Base-by-base conservation (phyloP, 2,888 invertebrate species). In the Dexiosoma caninum region DNA sequence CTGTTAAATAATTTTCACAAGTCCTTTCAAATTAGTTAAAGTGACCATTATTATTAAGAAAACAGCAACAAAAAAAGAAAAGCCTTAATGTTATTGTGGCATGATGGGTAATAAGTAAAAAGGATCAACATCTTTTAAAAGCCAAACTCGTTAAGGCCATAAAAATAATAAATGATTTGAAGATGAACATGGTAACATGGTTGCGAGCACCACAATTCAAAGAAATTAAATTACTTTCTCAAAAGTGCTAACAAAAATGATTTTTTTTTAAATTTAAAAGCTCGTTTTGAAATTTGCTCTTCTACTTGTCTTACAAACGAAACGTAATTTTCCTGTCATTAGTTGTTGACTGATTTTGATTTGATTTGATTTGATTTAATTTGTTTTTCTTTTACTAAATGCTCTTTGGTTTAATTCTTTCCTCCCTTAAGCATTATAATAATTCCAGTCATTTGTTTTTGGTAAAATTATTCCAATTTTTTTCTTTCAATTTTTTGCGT, bases 241-340 rank as follows among this genome's bases (percentile, higher is more conserved):
- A 27, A 27, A 27, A 27, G 27, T 27, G 27, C 27, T 27, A 5
- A 27, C n/a, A n/a, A 6, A 27, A 27, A 27, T 6, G 3, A 27
- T 27, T 27, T 42, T 16, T 71, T 49, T 40, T 51, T 19, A 10
- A 62, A 6, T 8, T 42, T 51, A 35, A 55, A 53, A 64, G 32
- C 46, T 30, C 5, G 8, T 30, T 19, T 16, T 46, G 35, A 27
- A 9, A 19, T 23, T 60, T 19, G 27, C 10, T 55, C 2, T 32
- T 12, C 10, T 32, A 14, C 40, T 16, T 44, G 0, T 35, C 35
- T 14, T 37, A 44, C n/a, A 3, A 51, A 42, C 21, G 74, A 86
- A 87, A 87, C 85, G 71, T 78, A 84, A 87, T 88, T 87, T 86
- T 82, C 82, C 83, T 83, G 81, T 85, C 87, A 87, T 87, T 88